Percentiles rank a stretch among this genome's conserved stretches.
phyloP scores from a whole-genome alignment of 1,140 invertebrate genomes.

The Matsumurasca onukii region DNA sequence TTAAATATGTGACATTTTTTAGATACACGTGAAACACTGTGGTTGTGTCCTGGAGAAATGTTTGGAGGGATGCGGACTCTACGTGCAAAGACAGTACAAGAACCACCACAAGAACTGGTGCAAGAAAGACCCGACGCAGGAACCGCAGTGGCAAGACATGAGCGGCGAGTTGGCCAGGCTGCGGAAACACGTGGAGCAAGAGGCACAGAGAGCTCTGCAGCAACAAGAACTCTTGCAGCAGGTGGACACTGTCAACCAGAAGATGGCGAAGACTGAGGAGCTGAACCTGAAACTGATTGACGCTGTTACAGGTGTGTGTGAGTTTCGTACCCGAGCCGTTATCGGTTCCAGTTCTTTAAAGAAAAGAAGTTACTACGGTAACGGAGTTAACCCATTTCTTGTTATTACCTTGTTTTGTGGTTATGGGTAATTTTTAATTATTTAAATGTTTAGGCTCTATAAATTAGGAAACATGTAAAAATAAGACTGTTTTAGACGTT shows the following conservation, averaged over 20 bases:
- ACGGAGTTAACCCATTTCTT: too few species aligned
- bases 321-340: too few species aligned
- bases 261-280: neutral
- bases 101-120: slow-evolving; percentile 59
- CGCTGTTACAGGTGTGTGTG: neutral
- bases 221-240: slow-evolving; percentile 1
- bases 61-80: slow-evolving; percentile 62
- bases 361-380: too few species aligned
- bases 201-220: neutral
- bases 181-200: neutral
- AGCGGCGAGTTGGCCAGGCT: neutral
- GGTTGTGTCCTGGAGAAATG: slow-evolving; percentile 67
- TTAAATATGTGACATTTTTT: too few species aligned
- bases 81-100: slow-evolving; percentile 59
- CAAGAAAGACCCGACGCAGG: slow-evolving; percentile 44
- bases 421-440: too few species aligned
- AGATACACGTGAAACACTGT: slow-evolving; percentile 65
- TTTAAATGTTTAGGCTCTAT: too few species aligned
- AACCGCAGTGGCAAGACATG: neutral
- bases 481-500: too few species aligned
- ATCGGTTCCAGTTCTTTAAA: too few species aligned
- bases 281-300: slow-evolving; percentile 15
- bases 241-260: neutral
- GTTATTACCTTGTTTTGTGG: too few species aligned
- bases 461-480: too few species aligned